Conservation (phyloP, 2,113 vertebrate genomes). For the Cricetomys ansorgei region DNA sequence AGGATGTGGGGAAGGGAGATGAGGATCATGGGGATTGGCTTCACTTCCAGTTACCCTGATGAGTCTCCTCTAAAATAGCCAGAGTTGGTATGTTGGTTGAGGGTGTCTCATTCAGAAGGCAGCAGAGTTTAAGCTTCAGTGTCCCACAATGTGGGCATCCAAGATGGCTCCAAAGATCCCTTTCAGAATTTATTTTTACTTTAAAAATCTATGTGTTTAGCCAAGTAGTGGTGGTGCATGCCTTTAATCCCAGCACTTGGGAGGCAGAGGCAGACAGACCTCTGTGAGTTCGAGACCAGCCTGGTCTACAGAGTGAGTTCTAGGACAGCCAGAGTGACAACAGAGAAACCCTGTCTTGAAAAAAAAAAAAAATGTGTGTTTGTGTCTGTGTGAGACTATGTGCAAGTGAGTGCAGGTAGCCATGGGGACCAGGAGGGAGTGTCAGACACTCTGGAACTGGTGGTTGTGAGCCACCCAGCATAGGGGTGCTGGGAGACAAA, state of each 20-base stretch:
- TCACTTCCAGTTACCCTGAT: background rate
- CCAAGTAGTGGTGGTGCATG: no score
- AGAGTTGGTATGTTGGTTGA: accelerated
- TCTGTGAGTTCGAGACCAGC: no score
- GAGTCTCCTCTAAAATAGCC: background rate
- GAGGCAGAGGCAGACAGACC: no score
- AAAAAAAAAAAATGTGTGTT: no score
- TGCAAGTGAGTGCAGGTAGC: background rate
- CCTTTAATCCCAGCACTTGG: no score
- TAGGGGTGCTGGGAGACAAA: background rate
- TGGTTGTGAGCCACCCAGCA: no score
- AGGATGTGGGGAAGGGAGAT: background rate
- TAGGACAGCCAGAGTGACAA: no score
- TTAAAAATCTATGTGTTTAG: background rate
- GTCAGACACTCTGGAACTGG: background rate
- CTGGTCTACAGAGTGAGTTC: no score
- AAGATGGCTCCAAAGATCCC: background rate
- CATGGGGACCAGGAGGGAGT: background rate
- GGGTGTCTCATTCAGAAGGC: background rate
- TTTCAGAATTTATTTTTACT: background rate
- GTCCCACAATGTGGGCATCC: accelerated
- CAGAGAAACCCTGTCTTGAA: no score
- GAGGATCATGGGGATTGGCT: background rate
- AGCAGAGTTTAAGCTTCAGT: background rate
- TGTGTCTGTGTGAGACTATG: background rate